Evolutionary conservation across 2,797 vertebrate genomes (phyloP).

Genomic region (Sebastes melanostomus): DNA sequence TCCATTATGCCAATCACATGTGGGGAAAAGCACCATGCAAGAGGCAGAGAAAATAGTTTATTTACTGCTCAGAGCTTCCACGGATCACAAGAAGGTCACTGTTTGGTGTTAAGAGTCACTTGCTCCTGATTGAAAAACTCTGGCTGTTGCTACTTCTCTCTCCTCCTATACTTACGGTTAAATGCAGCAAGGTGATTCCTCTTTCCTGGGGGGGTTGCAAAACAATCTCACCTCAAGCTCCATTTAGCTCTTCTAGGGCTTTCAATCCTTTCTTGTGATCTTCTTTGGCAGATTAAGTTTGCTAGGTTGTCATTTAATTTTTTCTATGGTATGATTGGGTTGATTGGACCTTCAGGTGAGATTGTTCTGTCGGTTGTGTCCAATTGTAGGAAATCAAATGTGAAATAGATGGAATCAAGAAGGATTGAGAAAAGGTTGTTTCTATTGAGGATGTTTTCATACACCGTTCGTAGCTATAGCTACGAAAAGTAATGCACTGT

Average conservation of each 20-base stretch:
- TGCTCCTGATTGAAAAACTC: not conserved
- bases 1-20: not conserved
- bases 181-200: not conserved
- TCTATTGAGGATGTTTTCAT: not conserved
- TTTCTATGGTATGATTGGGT: not conserved
- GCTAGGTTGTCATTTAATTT: not conserved
- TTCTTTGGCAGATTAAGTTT: not conserved
- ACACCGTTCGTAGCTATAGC: no score
- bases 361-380: not conserved
- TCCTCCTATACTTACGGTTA: not conserved
- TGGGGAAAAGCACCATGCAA: not conserved
- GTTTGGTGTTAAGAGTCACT: not conserved
- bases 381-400: not conserved
- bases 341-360: not conserved
- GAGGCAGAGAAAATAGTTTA: not conserved
- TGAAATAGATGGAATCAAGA: not conserved
- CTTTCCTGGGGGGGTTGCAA: not conserved
- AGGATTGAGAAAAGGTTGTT: not conserved
- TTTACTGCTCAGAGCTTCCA: not conserved
- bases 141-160: not conserved
- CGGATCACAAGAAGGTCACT: not conserved
- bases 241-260: not conserved
- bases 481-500: no score
- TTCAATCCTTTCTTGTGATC: not conserved
- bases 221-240: not conserved